These are phyloP conservation scores for Tetrao urogallus DNA, from an alignment of 2,113 vertebrate genomes.

Conservation along the genomic window DNA sequence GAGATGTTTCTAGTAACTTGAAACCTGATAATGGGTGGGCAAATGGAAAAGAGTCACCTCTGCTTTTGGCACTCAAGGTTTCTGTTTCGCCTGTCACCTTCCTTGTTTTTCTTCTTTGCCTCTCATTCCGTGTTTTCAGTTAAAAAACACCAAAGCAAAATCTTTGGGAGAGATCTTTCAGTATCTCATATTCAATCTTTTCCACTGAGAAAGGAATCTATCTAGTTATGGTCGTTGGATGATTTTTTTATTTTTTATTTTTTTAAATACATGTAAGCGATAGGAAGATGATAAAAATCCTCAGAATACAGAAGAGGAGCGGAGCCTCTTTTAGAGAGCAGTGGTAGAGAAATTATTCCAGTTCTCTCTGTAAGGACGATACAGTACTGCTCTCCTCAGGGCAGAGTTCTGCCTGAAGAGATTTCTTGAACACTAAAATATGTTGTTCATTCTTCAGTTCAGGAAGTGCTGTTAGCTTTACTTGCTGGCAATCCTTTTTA, in stretches of 20 bases:
- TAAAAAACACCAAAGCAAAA: not conserved
- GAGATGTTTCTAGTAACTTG: not conserved
- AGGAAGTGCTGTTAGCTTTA: slow-evolving; percentile 54
- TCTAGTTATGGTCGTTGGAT: not conserved
- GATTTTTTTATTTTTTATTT: not conserved
- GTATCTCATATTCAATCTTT: not conserved
- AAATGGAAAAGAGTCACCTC: not conserved
- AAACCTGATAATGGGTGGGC: not conserved
- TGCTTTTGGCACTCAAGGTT: not conserved
- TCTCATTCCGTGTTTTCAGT: not conserved
- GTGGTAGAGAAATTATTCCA: not conserved
- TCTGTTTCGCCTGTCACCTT: not conserved
- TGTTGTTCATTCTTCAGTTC: slow-evolving; percentile 3
- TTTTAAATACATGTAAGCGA: not conserved
- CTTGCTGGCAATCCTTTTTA: not conserved
- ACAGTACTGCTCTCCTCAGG: not conserved
- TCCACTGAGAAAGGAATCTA: not conserved
- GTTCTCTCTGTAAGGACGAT: not conserved
- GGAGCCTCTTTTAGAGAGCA: not conserved
- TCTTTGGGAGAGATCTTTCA: not conserved
- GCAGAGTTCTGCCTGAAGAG: not conserved
- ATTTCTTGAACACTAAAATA: slow-evolving; percentile 13
- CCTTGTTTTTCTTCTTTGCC: not conserved
- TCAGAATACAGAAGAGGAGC: not conserved
- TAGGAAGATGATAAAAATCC: not conserved